phyloP scores from a whole-genome alignment of 2,797 vertebrate species.

The Labroides dimidiatus region DNA sequence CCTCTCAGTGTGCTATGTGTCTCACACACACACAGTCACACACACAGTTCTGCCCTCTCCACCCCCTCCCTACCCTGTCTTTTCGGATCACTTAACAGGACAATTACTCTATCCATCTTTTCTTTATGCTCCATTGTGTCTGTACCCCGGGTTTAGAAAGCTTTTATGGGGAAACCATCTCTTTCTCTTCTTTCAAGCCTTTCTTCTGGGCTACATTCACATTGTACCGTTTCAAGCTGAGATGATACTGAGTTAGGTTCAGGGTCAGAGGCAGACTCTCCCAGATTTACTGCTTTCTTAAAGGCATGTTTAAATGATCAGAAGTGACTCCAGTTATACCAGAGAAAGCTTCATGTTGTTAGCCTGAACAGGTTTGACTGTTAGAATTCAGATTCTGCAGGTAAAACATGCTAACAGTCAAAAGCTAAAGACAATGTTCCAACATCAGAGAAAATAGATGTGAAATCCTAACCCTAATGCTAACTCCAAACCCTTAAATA shows the following conservation, averaged over 20 bases:
- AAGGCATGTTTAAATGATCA: constrained; percentile 5
- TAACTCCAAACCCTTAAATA: no score
- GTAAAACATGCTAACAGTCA: background rate
- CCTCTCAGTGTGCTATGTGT: constrained; percentile 82
- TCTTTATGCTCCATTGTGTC: constrained; percentile 81
- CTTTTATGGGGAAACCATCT: constrained; percentile 83
- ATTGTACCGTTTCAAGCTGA: constrained; percentile 42
- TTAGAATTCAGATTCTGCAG: background rate
- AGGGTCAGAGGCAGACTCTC: constrained; percentile 45
- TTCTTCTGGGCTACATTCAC: constrained; percentile 51
- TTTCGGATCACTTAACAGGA: constrained; percentile 88
- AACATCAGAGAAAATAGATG: no score
- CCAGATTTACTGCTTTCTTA: constrained; percentile 19
- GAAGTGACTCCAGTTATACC: background rate
- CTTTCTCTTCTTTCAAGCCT: constrained; percentile 62
- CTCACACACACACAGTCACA: constrained; percentile 49
- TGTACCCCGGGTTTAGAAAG: constrained; percentile 80
- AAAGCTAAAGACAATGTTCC: no score
- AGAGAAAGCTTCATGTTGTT: background rate
- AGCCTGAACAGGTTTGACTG: background rate
- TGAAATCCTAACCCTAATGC: no score
- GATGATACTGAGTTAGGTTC: constrained; percentile 44
- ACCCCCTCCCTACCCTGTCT: constrained; percentile 64
- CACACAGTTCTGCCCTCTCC: constrained; percentile 44
- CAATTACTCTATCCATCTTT: constrained; percentile 87